phyloP scores from a whole-genome alignment of 2,797 vertebrate genomes.

The Trachops cirrhosus region DNA sequence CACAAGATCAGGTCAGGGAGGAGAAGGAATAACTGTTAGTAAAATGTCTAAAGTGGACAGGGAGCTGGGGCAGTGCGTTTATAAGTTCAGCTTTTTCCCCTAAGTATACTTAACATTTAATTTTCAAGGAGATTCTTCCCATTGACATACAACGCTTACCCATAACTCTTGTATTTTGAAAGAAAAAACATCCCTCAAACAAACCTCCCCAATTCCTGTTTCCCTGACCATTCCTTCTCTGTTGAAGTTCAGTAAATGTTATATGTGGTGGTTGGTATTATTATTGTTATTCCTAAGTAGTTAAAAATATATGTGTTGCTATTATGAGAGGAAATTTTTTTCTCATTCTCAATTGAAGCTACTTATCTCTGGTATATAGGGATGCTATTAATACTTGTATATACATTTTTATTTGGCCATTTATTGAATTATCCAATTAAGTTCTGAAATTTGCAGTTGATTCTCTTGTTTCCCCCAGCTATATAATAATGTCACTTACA shows the following conservation, averaged over 20 bases:
- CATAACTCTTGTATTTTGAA: constrained; percentile 12
- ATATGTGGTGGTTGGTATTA: neutral
- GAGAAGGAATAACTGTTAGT: neutral
- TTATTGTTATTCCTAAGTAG: neutral
- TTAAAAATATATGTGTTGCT: neutral
- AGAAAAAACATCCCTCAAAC: neutral
- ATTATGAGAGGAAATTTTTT: neutral
- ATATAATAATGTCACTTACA: neutral
- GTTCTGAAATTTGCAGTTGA: neutral
- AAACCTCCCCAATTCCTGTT: neutral
- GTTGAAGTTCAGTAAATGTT: neutral
- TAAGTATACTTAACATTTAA: neutral
- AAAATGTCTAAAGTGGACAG: neutral
- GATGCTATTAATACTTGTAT: neutral
- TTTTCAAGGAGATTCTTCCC: neutral
- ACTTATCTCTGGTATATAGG: neutral
- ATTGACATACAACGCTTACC: neutral
- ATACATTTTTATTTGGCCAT: neutral
- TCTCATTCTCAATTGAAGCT: neutral
- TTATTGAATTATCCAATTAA: neutral
- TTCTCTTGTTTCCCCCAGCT: neutral
- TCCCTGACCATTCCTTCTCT: neutral
- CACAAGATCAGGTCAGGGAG: neutral
- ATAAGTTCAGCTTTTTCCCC: neutral
- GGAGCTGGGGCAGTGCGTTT: neutral